Evolutionary conservation across 2,888 invertebrate genomes (phyloP).

Genomic region (Junonia oenone): DNA sequence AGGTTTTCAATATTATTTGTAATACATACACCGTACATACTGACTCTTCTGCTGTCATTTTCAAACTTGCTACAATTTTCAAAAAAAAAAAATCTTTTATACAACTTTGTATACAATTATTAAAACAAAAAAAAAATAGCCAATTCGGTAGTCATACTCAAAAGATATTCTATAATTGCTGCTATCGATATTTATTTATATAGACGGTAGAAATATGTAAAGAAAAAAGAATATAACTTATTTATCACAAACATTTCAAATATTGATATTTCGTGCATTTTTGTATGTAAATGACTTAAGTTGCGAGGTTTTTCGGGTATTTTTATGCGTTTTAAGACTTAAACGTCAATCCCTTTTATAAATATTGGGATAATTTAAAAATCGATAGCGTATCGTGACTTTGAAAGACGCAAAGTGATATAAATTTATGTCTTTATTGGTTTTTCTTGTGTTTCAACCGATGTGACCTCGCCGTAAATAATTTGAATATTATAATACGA

Average conservation of each 20-base stretch:
- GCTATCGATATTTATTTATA: not conserved
- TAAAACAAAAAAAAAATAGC: too few relatives aligned
- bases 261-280: constrained; percentile 23
- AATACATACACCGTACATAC: too few relatives aligned
- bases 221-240: constrained; percentile 10
- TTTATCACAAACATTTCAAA: constrained; percentile 19
- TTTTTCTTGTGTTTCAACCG: not conserved
- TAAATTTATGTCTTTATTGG: constrained; percentile 8
- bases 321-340: constrained; percentile 1
- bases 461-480: not conserved
- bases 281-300: constrained; percentile 5
- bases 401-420: not conserved
- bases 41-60: too few relatives aligned
- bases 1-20: too few relatives aligned
- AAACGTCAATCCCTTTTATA: not conserved
- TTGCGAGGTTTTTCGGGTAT: not conserved
- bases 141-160: too few relatives aligned
- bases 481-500: not conserved
- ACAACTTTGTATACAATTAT: too few relatives aligned
- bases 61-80: too few relatives aligned
- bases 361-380: constrained; percentile 8
- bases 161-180: too few relatives aligned
- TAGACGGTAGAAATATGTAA: constrained; percentile 4
- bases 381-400: constrained; percentile 19
- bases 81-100: too few relatives aligned